Evolutionary conservation across 2,797 vertebrate species (phyloP).

Genomic region (Microctenopoma steveboyesi): DNA sequence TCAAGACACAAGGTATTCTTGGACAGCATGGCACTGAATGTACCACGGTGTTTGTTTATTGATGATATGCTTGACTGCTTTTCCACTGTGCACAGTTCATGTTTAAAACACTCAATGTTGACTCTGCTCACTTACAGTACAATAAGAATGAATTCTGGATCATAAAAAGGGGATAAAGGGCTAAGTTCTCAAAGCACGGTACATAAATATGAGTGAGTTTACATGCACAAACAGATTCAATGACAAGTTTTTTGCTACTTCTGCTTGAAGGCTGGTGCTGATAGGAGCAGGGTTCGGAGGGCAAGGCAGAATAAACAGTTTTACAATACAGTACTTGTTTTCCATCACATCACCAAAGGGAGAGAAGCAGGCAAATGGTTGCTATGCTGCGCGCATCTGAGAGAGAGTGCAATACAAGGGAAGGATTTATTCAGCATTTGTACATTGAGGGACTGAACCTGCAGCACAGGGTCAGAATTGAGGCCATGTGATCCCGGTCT

Average conservation of each 20-base stretch:
- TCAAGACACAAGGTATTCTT: constrained; percentile 22
- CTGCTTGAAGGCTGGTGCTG: constrained; percentile 75
- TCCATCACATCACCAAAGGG: constrained; percentile 81
- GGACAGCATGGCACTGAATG: constrained; percentile 57
- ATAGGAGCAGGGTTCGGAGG: constrained; percentile 48
- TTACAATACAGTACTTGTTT: constrained; percentile 82
- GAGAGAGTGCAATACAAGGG: constrained; percentile 9
- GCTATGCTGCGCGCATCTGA: constrained; percentile 28
- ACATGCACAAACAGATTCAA: constrained; percentile 77
- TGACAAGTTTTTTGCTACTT: constrained; percentile 62
- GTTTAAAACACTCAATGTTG: constrained; percentile 78
- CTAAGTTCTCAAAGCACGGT: constrained; percentile 74
- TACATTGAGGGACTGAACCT: constrained; percentile 49
- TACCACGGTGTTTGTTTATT: constrained; percentile 76
- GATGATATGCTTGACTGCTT: constrained; percentile 76
- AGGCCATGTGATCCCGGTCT: constrained; percentile 40
- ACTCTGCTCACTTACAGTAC: constrained; percentile 82
- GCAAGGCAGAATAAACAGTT: constrained; percentile 75
- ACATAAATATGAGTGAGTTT: constrained; percentile 83
- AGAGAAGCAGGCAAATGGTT: constrained; percentile 57
- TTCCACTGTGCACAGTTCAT: constrained; percentile 75
- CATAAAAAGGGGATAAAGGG: constrained; percentile 46
- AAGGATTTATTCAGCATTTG: constrained; percentile 45
- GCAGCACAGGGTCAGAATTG: constrained; percentile 38
- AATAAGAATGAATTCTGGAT: constrained; percentile 75